Base-by-base conservation (phyloP, 2,113 vertebrate species). In the Nycticebus coucang region DNA sequence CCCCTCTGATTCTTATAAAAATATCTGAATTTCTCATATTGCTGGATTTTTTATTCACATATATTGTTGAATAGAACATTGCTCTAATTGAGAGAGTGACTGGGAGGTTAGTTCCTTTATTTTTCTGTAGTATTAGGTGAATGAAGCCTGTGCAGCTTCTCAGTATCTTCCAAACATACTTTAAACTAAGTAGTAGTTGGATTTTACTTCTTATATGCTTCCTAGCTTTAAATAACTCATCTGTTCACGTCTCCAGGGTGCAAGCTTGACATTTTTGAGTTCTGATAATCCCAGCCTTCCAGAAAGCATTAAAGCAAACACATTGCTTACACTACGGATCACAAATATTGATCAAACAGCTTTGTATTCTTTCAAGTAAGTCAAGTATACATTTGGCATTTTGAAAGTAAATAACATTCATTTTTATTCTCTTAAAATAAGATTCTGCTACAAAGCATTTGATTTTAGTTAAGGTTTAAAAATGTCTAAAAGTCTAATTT, bases 201-300 rank as follows among this genome's bases (percentile, higher is more conserved):
- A 37, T 94, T 96, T 91, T 84, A 75, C 0, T 10, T 78, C 64
- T 94, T 53, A n/a, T 9, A 24, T 24, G 28, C 4, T 9, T 93
- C 7, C 10, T 90, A 17, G 55, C 59, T 93, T 62, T 89, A 97
- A 96, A 74, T 94, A 53, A 53, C n/a, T 95, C 50, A 8, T 96
- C 11, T 95, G 3, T 92, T 97, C 45, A 97, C 95, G 45, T 92
- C 87, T 91, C 97, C 95, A 99, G 99, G 99, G 99, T 94, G 98
- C 98, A 90, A 98, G 98, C 75, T 97, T 99, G 89, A 98, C 98
- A 89, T 99, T 99, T 97, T 92, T 11, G 97, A 99, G 97, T 72
- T 96, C 88, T 74, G 98, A 98, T 93, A 98, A 99, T 74, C 94
- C 90, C 90, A 98, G 97, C 62, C 97, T 99, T 96, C 98, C 99